These are phyloP conservation scores for Triplophysa rosa DNA, from an alignment of 2,113 vertebrate species.

Conservation along the genomic window DNA sequence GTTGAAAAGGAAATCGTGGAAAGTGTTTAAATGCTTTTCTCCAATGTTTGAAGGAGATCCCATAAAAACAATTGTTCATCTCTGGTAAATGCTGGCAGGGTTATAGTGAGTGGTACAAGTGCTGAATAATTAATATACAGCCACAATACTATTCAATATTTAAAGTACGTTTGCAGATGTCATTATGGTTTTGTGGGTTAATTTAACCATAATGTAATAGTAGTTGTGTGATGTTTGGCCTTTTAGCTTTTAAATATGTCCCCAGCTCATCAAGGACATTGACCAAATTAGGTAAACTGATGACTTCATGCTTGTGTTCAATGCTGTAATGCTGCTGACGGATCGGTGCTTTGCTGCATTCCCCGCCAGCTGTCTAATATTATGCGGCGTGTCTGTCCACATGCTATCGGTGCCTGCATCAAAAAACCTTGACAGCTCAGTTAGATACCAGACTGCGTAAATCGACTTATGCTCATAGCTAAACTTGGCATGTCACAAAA, in stretches of 20 bases:
- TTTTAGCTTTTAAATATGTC: not conserved
- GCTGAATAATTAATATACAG: not conserved
- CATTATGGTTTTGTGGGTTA: not conserved
- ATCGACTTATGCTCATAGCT: not conserved
- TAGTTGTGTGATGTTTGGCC: not conserved
- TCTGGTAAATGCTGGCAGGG: too few species aligned
- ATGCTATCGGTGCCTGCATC: not conserved
- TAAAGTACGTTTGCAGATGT: not conserved
- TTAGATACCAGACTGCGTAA: not conserved
- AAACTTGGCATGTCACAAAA: not conserved
- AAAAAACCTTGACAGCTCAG: not conserved
- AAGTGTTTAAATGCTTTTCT: not conserved
- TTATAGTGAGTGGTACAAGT: too few species aligned
- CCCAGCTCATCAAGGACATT: not conserved
- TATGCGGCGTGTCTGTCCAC: not conserved
- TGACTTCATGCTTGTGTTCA: not conserved
- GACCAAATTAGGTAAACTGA: not conserved
- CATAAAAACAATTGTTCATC: not conserved
- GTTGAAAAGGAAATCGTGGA: not conserved
- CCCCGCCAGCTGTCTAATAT: not conserved
- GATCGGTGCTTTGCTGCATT: not conserved
- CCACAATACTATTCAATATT: not conserved
- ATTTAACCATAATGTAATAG: not conserved
- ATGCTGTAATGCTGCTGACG: conserved; percentile 3
- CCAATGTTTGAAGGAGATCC: not conserved